Evolutionary conservation across 2,797 vertebrate species (phyloP).

Genomic region (Natrix natrix): DNA sequence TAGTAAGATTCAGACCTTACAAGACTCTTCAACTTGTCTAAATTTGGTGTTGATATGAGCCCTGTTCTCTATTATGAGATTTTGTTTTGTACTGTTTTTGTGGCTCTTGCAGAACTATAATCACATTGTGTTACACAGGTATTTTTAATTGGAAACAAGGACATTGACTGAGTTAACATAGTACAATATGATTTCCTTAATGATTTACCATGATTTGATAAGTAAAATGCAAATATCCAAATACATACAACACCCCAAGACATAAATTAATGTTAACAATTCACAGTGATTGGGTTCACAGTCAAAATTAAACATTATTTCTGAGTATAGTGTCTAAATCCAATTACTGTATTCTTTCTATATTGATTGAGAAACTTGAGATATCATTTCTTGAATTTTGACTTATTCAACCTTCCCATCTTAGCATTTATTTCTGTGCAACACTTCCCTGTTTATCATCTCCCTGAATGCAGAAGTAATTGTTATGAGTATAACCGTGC

Average conservation of each 20-base stretch:
- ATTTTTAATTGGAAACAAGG: not conserved
- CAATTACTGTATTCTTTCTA: not conserved
- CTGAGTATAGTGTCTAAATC: not conserved
- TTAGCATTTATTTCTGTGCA: not conserved
- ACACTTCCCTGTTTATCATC: not conserved
- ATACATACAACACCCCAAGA: not conserved
- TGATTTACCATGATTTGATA: not conserved
- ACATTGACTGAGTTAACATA: not conserved
- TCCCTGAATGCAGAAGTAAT: not conserved
- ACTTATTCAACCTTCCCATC: not conserved
- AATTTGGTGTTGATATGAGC: not conserved
- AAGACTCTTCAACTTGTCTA: not conserved
- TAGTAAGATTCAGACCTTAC: not conserved
- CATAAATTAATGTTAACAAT: not conserved
- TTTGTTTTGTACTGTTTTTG: not conserved
- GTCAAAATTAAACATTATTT: not conserved
- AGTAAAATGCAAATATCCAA: not conserved
- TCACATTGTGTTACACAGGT: not conserved
- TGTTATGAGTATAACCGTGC: not conserved
- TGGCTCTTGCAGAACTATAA: not conserved
- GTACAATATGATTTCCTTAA: not conserved
- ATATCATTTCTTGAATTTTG: not conserved
- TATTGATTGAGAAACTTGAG: not conserved
- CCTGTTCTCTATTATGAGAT: not conserved
- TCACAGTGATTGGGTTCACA: not conserved